phyloP scores from a whole-genome alignment of 2,888 invertebrate species.

The Drosophila buzzatii region DNA sequence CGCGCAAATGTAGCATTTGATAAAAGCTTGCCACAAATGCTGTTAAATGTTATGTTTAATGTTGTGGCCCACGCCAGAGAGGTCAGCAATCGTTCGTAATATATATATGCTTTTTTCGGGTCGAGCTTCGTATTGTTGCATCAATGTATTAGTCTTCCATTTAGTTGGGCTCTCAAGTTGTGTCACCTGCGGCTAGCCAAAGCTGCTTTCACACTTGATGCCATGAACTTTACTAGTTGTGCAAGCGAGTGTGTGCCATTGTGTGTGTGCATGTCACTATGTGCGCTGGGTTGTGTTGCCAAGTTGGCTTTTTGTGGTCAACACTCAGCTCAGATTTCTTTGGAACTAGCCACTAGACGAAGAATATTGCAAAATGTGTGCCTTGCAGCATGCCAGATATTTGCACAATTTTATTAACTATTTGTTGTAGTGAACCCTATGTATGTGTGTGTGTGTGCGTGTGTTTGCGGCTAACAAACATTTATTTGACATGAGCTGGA shows the following conservation, averaged over 20 bases:
- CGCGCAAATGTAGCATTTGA: slow-evolving; percentile 41
- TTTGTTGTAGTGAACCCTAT: slow-evolving; percentile 42
- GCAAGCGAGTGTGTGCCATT: neutral
- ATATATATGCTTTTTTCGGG: neutral
- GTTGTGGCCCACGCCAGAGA: slow-evolving; percentile 40
- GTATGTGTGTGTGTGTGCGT: slow-evolving; percentile 15
- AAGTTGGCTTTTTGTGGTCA: slow-evolving; percentile 58
- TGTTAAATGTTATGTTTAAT: slow-evolving; percentile 67
- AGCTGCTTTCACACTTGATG: slow-evolving; percentile 32
- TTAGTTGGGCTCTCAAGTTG: slow-evolving; percentile 41
- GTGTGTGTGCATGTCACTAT: neutral
- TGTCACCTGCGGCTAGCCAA: slow-evolving; percentile 66
- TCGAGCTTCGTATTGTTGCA: slow-evolving; percentile 12
- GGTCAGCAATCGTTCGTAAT: slow-evolving; percentile 15
- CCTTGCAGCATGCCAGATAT: slow-evolving; percentile 59
- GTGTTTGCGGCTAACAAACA: slow-evolving; percentile 43
- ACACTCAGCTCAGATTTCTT: slow-evolving; percentile 27
- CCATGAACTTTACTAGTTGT: slow-evolving; percentile 19
- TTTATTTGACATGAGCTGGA: slow-evolving; percentile 58
- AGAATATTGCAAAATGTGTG: slow-evolving; percentile 61
- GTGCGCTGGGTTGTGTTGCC: slow-evolving; percentile 13
- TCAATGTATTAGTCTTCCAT: slow-evolving; percentile 22
- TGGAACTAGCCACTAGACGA: slow-evolving; percentile 41
- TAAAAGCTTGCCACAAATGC: slow-evolving; percentile 59
- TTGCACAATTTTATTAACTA: slow-evolving; percentile 70